phyloP scores from a whole-genome alignment of 2,888 invertebrate genomes.

The Phortica okadai region DNA sequence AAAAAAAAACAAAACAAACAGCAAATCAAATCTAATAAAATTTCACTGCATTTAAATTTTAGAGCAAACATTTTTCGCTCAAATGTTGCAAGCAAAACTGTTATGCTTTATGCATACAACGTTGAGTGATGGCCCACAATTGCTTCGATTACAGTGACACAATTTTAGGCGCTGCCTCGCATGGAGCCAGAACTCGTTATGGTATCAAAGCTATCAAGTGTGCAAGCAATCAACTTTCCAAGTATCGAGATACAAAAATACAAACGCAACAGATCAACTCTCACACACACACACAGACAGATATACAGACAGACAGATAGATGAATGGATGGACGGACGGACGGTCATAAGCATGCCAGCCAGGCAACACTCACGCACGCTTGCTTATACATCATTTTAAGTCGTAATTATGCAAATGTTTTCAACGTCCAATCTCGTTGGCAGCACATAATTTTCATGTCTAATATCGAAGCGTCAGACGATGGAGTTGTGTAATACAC shows the following conservation, averaged over 20 bases:
- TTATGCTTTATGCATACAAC: too few species aligned
- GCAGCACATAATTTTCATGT: background rate
- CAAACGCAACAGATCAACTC: conserved; percentile 47
- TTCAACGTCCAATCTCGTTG: background rate
- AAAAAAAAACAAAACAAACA: too few species aligned
- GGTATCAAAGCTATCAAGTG: too few species aligned
- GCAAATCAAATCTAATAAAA: too few species aligned
- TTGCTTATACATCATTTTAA: conserved; percentile 1
- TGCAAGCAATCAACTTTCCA: background rate
- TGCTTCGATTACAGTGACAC: too few species aligned
- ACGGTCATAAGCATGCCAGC: background rate
- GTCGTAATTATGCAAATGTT: conserved; percentile 25
- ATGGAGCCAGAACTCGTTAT: too few species aligned
- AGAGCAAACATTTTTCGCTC: too few species aligned
- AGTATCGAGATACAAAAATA: background rate
- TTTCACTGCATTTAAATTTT: too few species aligned
- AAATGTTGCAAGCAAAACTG: too few species aligned
- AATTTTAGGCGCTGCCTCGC: too few species aligned
- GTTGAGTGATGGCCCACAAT: too few species aligned
- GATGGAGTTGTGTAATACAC: background rate
- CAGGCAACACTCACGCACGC: background rate
- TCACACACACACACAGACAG: background rate
- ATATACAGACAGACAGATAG: background rate
- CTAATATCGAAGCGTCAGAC: conserved; percentile 3
- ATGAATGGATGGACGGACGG: background rate